These are phyloP conservation scores for Holocentrus rufus DNA, from an alignment of 2,797 vertebrate genomes.

Conservation along the genomic window DNA sequence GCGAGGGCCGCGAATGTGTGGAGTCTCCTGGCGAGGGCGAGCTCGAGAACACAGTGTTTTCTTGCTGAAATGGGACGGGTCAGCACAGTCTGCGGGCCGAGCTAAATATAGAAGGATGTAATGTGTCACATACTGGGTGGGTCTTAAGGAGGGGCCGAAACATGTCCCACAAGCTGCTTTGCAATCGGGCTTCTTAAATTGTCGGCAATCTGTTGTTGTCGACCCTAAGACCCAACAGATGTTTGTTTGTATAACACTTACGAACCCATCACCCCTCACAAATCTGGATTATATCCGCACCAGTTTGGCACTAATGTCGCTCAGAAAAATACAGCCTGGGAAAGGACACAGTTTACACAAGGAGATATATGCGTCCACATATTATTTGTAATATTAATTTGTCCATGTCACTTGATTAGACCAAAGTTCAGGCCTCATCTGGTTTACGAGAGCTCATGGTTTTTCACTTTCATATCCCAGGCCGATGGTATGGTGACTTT, in stretches of 20 bases:
- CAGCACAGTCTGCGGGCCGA: slow-evolving; percentile 1
- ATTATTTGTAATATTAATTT: background rate
- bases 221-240: slow-evolving; percentile 53
- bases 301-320: background rate
- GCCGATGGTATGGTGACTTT: too few species aligned
- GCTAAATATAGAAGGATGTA: slow-evolving; percentile 58
- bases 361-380: background rate
- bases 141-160: slow-evolving; percentile 46
- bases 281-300: slow-evolving; percentile 18
- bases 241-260: slow-evolving; percentile 50
- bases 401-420: too few species aligned
- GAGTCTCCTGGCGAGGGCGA: background rate
- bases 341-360: slow-evolving; percentile 8
- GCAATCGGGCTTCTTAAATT: slow-evolving; percentile 55
- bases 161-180: slow-evolving; percentile 62
- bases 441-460: too few species aligned
- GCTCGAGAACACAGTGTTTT: background rate
- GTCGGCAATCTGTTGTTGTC: slow-evolving; percentile 66
- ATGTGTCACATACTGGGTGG: slow-evolving; percentile 30
- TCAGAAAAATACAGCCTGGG: background rate
- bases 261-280: background rate
- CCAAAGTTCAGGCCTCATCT: too few species aligned
- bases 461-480: too few species aligned
- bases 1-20: slow-evolving; percentile 1
- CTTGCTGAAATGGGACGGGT: background rate